Evolutionary conservation across 2,888 invertebrate species (phyloP), one percentile per base, ranked within the genome.

Genomic region (Drosophila pseudotalamancana): DNA sequence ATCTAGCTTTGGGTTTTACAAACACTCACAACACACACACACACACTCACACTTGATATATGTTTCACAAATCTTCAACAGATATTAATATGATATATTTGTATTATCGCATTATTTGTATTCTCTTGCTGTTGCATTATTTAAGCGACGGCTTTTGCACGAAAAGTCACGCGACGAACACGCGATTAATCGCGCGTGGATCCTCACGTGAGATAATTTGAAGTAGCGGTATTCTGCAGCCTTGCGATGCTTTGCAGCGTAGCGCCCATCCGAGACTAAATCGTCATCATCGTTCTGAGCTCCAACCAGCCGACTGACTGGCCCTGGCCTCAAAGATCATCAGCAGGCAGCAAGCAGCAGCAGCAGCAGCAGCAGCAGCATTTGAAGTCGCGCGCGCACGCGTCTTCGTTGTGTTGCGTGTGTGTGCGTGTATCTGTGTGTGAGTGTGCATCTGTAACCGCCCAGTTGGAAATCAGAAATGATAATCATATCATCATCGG

Each of bases 191-290:
- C 55, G 64, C 55, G 56, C 34, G 16, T 45, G 18, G 31, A 27
- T 63, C 34, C 60, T 61, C 61, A 43, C 43, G 49, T 57, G 34
- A 59, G 27, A 12, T 31, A 12, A 43, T 45, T 59, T 51, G 40
- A 51, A 42, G 21, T 76, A 64, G 64, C 76, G 72, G 50, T 64
- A 60, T 71, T 72, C 64, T 64, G 76, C 72, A 60, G 71, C 71
- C 81, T 67, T 64, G 61, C 81, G 88, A 87, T 89, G 89, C 89
- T 89, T 79, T 79, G 77, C 88, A 81, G 87, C 84, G 83, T 75
- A 89, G 81, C 84, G 88, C 84, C 89, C 87, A 84, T 88, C 88
- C 86, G 88, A 88, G 88, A 89, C 89, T 89, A 82, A 89, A 83
- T 54, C 70, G 72, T 72, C 76, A 72, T 75, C 79, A 79, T 75